Evolutionary conservation across 1,140 invertebrate species (phyloP).

Genomic region (Tribolium madens): DNA sequence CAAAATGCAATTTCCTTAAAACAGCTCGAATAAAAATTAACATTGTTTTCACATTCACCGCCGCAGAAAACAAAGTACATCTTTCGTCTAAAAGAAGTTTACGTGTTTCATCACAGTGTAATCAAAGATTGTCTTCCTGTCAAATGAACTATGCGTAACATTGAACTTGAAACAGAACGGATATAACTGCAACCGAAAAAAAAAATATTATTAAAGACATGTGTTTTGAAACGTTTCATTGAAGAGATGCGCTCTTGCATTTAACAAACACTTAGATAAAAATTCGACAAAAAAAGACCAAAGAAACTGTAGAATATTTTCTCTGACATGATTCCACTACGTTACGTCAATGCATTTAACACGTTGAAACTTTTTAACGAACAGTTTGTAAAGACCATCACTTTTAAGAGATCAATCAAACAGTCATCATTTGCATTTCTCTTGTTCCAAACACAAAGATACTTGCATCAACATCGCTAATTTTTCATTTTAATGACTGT

Average conservation of each 20-base stretch:
- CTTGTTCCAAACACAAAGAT: slow-evolving; percentile 17
- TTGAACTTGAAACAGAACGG: not conserved
- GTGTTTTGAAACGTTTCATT: not conserved
- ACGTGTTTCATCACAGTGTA: too few species aligned
- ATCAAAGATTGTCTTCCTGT: too few species aligned
- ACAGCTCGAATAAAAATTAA: too few species aligned
- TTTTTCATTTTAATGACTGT: slow-evolving; percentile 41
- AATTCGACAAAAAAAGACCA: too few species aligned
- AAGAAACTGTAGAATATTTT: not conserved
- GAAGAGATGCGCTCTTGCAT: not conserved
- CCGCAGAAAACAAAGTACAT: too few species aligned
- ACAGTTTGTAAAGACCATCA: not conserved
- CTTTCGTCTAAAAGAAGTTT: too few species aligned
- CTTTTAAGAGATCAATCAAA: slow-evolving; percentile 3
- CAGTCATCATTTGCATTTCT: slow-evolving; percentile 19
- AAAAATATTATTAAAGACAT: not conserved
- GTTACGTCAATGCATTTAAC: not conserved
- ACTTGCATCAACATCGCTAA: slow-evolving; percentile 16
- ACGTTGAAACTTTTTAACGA: not conserved
- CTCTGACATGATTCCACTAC: not conserved
- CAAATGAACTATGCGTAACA: not conserved
- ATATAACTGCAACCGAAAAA: not conserved
- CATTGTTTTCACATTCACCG: too few species aligned
- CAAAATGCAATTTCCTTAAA: too few species aligned
- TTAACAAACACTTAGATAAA: not conserved